phyloP scores from a whole-genome alignment of 2,797 vertebrate genomes.

The Gymnopithys bicolor region DNA sequence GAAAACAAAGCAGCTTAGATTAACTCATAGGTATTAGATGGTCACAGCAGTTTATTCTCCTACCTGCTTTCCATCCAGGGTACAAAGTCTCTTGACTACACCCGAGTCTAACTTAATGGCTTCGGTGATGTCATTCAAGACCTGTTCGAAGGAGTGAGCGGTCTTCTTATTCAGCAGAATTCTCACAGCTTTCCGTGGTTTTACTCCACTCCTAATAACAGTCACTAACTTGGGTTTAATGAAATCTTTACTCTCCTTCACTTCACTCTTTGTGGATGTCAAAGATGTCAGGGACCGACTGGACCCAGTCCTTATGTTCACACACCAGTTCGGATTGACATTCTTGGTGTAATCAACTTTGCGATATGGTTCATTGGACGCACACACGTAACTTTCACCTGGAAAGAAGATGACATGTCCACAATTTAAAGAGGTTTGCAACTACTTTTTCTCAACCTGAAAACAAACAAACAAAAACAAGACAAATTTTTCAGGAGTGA shows the following conservation, averaged over 20 bases:
- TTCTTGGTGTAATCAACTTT: slow-evolving; percentile 97
- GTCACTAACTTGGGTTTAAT: slow-evolving; percentile 98
- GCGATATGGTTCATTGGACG: slow-evolving; percentile 92
- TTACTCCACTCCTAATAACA: slow-evolving; percentile 95
- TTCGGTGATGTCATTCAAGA: slow-evolving; percentile 96
- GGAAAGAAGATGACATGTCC: background rate
- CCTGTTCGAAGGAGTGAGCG: slow-evolving; percentile 97
- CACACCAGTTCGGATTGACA: slow-evolving; percentile 95
- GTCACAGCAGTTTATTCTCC: slow-evolving; percentile 32
- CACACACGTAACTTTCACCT: slow-evolving; percentile 98
- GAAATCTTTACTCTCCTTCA: slow-evolving; percentile 92
- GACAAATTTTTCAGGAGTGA: rapidly evolving
- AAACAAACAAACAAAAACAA: background rate
- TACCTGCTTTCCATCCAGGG: slow-evolving; percentile 97
- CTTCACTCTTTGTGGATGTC: slow-evolving; percentile 81
- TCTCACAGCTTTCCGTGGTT: slow-evolving; percentile 95
- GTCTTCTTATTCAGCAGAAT: slow-evolving; percentile 99
- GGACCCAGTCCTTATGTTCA: slow-evolving; percentile 86
- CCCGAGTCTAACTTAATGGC: slow-evolving; percentile 98
- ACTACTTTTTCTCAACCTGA: background rate
- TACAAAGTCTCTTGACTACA: slow-evolving; percentile 93
- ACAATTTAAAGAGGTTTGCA: background rate
- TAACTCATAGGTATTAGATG: background rate
- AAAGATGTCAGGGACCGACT: slow-evolving; percentile 86
- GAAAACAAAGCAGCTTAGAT: background rate